phyloP scores from a whole-genome alignment of 2,888 invertebrate species.

The Aphodius sticticus region DNA sequence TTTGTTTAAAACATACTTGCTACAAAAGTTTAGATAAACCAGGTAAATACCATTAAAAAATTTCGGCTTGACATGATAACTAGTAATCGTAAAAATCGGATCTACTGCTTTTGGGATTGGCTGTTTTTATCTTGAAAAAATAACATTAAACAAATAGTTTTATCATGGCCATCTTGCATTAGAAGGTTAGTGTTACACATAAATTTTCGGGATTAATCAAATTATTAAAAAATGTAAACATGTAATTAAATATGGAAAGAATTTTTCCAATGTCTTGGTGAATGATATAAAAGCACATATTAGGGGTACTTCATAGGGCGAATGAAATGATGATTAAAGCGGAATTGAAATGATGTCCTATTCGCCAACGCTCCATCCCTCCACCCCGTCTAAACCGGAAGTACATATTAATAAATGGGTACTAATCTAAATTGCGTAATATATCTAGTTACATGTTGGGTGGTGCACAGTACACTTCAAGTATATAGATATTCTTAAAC shows the following conservation, averaged over 20 bases:
- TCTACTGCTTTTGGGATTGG: no score
- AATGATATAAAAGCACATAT: neutral
- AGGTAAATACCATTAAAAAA: no score
- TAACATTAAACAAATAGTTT: neutral
- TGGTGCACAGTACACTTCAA: neutral
- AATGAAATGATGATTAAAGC: neutral
- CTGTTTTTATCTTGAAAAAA: no score
- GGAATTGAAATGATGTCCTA: no score
- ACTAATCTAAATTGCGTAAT: neutral
- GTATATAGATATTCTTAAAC: neutral
- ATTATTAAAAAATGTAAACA: neutral
- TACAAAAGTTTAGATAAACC: no score
- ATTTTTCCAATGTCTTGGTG: neutral
- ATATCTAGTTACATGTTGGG: neutral
- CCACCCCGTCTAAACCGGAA: slow-evolving; percentile 4
- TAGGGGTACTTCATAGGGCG: neutral
- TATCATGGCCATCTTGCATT: neutral
- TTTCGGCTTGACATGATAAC: no score
- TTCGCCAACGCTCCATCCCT: neutral
- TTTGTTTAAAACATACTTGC: no score
- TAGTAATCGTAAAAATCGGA: no score
- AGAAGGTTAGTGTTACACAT: neutral
- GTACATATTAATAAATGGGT: neutral
- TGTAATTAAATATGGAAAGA: neutral
- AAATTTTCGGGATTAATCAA: neutral